Conservation (phyloP, 1,140 invertebrate genomes). For the Ectropis grisescens region DNA sequence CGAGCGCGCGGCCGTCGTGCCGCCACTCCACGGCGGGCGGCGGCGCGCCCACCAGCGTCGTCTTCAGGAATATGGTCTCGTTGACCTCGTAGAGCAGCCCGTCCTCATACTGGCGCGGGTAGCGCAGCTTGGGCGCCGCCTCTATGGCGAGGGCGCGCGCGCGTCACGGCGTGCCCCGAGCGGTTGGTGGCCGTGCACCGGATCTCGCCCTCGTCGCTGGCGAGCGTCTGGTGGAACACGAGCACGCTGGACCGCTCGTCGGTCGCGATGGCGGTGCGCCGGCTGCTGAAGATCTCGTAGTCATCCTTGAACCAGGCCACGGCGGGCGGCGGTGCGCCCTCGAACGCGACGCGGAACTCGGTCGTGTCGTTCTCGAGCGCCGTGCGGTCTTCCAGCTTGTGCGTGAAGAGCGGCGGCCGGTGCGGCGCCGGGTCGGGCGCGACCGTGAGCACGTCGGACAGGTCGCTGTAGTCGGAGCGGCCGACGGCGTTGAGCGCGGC, state of each 20-base stretch:
- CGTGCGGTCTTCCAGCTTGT: conserved; percentile 75
- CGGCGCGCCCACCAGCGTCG: conserved; percentile 91
- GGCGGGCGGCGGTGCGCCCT: conserved; percentile 86
- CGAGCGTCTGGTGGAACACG: conserved; percentile 83
- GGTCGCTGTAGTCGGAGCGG: conserved; percentile 81
- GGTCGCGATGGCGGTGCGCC: conserved; percentile 81
- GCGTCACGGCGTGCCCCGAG: conserved; percentile 82
- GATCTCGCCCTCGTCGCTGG: conserved; percentile 88
- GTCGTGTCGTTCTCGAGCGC: conserved; percentile 86
- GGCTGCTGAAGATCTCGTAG: conserved; percentile 86
- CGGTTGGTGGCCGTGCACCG: conserved; percentile 90
- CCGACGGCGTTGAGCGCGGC: conserved; percentile 89
- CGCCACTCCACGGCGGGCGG: conserved; percentile 87
- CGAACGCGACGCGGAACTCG: conserved; percentile 85
- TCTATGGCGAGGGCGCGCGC: conserved; percentile 80
- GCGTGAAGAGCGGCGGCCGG: conserved; percentile 77
- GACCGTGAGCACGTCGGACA: conserved; percentile 84
- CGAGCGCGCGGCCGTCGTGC: conserved; percentile 84
- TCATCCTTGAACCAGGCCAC: conserved; percentile 95
- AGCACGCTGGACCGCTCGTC: conserved; percentile 84
- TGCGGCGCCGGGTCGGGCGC: conserved; percentile 77
- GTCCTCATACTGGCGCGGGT: conserved; percentile 88
- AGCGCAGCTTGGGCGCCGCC: conserved; percentile 83
- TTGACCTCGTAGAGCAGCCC: conserved; percentile 90
- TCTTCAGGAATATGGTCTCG: conserved; percentile 89